These are phyloP conservation scores for Argyresthia goedartella DNA, from an alignment of 2,888 invertebrate species.

Conservation along the genomic window DNA sequence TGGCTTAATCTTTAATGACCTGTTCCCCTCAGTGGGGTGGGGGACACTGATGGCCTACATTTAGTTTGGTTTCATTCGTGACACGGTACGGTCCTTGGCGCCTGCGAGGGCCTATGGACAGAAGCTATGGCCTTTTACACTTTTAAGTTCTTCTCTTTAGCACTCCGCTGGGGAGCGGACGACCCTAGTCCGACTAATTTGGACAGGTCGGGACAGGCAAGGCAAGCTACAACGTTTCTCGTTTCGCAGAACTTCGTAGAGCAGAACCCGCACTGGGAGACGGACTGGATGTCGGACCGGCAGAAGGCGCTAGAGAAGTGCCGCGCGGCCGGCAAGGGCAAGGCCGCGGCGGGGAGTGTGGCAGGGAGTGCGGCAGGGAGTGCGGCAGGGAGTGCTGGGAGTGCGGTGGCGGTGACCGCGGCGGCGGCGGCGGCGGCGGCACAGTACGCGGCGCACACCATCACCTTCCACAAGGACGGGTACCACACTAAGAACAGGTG, in stretches of 20 bases:
- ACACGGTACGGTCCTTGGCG: no score
- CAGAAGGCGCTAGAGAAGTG: slow-evolving; percentile 76
- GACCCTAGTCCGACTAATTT: no score
- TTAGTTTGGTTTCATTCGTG: no score
- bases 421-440: slow-evolving; percentile 35
- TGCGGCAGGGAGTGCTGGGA: slow-evolving; percentile 40
- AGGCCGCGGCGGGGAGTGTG: slow-evolving; percentile 23
- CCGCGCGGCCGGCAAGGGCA: slow-evolving; percentile 25
- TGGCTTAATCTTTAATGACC: no score
- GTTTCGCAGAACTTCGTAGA: slow-evolving; percentile 87
- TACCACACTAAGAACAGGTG: slow-evolving; percentile 45
- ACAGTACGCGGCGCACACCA: slow-evolving; percentile 54
- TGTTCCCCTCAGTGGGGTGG: no score
- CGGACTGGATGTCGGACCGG: slow-evolving; percentile 87
- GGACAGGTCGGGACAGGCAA: no score
- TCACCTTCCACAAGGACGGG: slow-evolving; percentile 60
- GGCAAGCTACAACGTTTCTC: no score
- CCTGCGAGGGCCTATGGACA: no score
- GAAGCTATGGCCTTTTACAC: no score
- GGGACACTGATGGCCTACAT: no score
- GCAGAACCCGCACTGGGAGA: slow-evolving; percentile 90
- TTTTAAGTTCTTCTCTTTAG: no score
- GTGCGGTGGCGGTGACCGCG: slow-evolving; percentile 25
- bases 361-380: slow-evolving; percentile 49
- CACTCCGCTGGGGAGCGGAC: no score